phyloP scores from a whole-genome alignment of 2,888 invertebrate genomes.

The Drosophila birchii region DNA sequence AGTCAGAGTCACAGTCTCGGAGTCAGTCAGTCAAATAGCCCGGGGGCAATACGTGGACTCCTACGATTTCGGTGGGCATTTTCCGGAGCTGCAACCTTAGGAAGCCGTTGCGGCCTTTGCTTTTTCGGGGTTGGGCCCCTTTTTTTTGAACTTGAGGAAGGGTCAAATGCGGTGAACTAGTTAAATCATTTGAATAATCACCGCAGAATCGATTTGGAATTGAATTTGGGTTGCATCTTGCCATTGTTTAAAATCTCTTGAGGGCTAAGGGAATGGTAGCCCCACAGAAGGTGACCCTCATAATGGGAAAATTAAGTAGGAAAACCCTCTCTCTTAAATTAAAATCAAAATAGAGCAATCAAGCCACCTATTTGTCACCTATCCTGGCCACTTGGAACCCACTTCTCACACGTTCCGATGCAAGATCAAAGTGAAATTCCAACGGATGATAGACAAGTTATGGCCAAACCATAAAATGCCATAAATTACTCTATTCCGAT shows the following conservation, averaged over 20 bases:
- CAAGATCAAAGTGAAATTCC: slow-evolving; percentile 68
- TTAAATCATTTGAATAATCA: slow-evolving; percentile 68
- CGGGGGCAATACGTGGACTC: slow-evolving; percentile 30
- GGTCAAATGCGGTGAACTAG: slow-evolving; percentile 52
- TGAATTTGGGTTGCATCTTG: slow-evolving; percentile 41
- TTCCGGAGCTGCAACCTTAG: slow-evolving; percentile 34
- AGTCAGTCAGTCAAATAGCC: slow-evolving; percentile 44
- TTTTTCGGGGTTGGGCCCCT: slow-evolving; percentile 34
- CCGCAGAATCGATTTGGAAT: slow-evolving; percentile 35
- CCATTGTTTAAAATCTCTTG: slow-evolving; percentile 26
- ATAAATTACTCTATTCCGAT: slow-evolving; percentile 77
- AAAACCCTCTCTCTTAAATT: background rate
- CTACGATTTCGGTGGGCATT: slow-evolving; percentile 25
- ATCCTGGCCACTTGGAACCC: background rate
- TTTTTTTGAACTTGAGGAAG: slow-evolving; percentile 38
- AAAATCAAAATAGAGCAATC: slow-evolving; percentile 37
- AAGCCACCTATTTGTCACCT: slow-evolving; percentile 35
- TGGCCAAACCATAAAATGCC: slow-evolving; percentile 65
- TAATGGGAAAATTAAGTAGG: background rate
- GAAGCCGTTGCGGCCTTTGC: slow-evolving; percentile 16
- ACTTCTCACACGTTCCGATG: slow-evolving; percentile 48
- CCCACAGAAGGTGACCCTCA: slow-evolving; percentile 32
- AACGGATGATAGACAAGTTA: slow-evolving; percentile 68
- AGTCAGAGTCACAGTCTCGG: slow-evolving; percentile 21
- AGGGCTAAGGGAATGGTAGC: slow-evolving; percentile 20